These are phyloP conservation scores for Benitochromis conjunctus DNA, from an alignment of 2,113 vertebrate genomes.

Conservation along the genomic window DNA sequence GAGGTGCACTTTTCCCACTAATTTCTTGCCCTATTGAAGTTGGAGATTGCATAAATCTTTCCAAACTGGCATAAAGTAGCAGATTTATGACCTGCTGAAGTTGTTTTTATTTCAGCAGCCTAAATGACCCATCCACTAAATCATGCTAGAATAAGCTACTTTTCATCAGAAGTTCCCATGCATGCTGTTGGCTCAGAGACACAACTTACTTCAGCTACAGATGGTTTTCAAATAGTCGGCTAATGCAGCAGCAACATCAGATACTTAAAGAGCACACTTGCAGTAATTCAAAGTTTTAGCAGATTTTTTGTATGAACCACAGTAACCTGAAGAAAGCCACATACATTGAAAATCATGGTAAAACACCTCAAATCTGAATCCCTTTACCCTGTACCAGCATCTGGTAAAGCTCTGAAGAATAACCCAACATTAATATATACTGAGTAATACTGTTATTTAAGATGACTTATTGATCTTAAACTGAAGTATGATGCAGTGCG, in stretches of 20 bases:
- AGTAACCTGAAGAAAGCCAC: background rate
- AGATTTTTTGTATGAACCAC: background rate
- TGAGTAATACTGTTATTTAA: background rate
- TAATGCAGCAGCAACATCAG: background rate
- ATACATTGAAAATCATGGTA: background rate
- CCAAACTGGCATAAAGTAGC: background rate
- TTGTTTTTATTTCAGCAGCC: conserved; percentile 2
- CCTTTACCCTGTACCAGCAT: background rate
- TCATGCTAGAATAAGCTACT: background rate
- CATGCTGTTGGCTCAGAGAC: background rate
- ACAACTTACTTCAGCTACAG: background rate
- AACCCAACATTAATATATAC: background rate
- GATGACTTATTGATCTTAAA: background rate
- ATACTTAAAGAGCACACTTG: background rate
- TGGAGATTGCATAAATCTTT: conserved; percentile 3
- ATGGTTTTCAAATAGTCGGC: background rate
- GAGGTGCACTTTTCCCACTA: background rate
- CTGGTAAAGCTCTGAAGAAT: background rate
- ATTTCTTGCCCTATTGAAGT: background rate
- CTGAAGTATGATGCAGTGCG: background rate
- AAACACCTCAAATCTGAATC: background rate
- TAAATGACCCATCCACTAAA: conserved; percentile 5
- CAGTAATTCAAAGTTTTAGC: background rate
- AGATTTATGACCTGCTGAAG: conserved; percentile 19
- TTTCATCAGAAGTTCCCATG: conserved; percentile 24